Evolutionary conservation across 2,113 vertebrate genomes (phyloP).

Genomic region (Eurystomus gularis): DNA sequence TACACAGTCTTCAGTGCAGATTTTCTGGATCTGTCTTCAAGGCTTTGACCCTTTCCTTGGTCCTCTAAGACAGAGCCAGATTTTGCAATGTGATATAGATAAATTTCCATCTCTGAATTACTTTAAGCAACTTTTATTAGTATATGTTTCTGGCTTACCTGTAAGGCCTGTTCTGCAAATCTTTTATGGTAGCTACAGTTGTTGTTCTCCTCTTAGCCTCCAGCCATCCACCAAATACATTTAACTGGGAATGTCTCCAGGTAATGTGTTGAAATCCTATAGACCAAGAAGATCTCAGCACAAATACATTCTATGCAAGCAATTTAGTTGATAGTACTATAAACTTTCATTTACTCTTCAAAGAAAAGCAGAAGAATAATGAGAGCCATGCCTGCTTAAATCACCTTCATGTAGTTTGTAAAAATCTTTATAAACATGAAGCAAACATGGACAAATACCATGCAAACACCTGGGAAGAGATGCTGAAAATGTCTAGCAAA

Average conservation of each 20-base stretch:
- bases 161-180: neutral
- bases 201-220: neutral
- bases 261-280: neutral
- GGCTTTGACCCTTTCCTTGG: neutral
- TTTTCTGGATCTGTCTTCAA: neutral
- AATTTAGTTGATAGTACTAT: neutral
- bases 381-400: neutral
- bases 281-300: neutral
- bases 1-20: neutral
- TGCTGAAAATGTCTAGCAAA: neutral
- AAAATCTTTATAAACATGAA: neutral
- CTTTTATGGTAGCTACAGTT: neutral
- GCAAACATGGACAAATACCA: neutral
- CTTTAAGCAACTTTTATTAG: neutral
- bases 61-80: neutral
- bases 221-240: neutral
- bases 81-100: neutral
- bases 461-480: neutral
- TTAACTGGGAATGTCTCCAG: neutral
- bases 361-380: neutral
- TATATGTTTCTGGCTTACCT: neutral
- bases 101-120: neutral
- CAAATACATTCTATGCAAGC: neutral
- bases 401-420: neutral
- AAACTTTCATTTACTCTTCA: neutral